Evolutionary conservation across 2,113 vertebrate species (phyloP).

Genomic region (Ahaetulla prasina): DNA sequence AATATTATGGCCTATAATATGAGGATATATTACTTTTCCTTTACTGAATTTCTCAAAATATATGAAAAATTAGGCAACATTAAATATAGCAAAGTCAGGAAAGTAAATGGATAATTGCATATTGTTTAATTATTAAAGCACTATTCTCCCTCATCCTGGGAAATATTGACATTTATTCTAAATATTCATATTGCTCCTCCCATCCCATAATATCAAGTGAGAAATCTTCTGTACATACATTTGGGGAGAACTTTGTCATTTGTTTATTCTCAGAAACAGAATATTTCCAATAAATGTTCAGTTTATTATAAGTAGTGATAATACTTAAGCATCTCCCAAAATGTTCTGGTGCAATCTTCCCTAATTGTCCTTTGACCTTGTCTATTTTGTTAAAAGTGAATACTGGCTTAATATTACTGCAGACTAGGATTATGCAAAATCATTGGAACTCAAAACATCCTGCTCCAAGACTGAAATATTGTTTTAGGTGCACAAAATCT

Average conservation of each 20-base stretch:
- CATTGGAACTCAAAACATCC: not conserved
- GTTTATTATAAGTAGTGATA: not conserved
- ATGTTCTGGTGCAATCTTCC: not conserved
- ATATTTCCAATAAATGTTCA: not conserved
- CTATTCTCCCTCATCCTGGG: not conserved
- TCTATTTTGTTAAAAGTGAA: not conserved
- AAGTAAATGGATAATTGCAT: not conserved
- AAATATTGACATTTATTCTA: not conserved
- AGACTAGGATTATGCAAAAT: not conserved
- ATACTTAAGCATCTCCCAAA: not conserved
- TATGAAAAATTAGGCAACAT: not conserved
- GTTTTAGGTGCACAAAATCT: not conserved
- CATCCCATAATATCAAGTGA: not conserved
- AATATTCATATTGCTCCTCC: not conserved
- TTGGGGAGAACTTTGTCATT: not conserved
- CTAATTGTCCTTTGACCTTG: not conserved
- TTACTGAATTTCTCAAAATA: not conserved
- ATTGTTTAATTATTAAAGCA: not conserved
- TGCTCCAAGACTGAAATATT: not conserved
- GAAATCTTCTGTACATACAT: not conserved
- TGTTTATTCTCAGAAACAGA: not conserved
- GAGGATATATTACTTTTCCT: not conserved
- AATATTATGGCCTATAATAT: not conserved
- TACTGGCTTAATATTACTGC: not conserved
- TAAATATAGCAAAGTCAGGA: accelerated